These are phyloP conservation scores for Anastatus disparis DNA, from an alignment of 1,140 invertebrate species.

Conservation along the genomic window DNA sequence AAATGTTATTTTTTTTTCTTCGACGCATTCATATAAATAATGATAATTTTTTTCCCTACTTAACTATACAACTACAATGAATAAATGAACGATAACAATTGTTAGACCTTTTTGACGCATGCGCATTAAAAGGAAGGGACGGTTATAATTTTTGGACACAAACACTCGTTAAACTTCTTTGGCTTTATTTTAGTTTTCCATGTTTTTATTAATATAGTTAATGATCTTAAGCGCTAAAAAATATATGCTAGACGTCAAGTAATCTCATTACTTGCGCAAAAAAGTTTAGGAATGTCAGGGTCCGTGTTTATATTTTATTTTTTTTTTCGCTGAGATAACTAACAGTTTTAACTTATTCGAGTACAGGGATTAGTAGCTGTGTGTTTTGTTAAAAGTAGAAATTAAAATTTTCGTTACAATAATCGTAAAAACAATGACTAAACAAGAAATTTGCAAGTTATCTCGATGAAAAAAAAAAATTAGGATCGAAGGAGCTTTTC, in stretches of 20 bases:
- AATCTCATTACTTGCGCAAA: background rate
- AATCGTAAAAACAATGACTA: too few species aligned
- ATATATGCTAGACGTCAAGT: conserved; percentile 5
- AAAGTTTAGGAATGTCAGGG: conserved; percentile 24
- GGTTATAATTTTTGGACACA: conserved; percentile 34
- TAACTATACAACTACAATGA: conserved; percentile 29
- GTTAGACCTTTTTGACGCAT: conserved; percentile 33
- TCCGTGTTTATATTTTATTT: background rate
- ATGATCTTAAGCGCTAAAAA: background rate
- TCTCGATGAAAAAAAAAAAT: conserved; percentile 6
- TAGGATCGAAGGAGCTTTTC: background rate
- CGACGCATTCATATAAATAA: conserved; percentile 2
- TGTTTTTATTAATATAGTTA: background rate
- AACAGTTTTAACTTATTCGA: background rate
- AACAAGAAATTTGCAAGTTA: background rate
- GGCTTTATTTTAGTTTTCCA: too few species aligned
- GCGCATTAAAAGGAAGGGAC: conserved; percentile 29
- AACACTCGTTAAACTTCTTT: conserved; percentile 31
- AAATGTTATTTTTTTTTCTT: background rate
- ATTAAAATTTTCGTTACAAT: background rate
- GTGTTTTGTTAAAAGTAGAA: background rate
- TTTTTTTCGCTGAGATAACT: conserved; percentile 4
- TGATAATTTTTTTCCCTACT: background rate
- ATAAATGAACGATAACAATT: conserved; percentile 31
- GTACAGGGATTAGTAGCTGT: background rate